Percentiles rank a stretch among this genome's conserved stretches.
phyloP scores from a whole-genome alignment of 2,113 vertebrate species.

The Archilochus colubris region DNA sequence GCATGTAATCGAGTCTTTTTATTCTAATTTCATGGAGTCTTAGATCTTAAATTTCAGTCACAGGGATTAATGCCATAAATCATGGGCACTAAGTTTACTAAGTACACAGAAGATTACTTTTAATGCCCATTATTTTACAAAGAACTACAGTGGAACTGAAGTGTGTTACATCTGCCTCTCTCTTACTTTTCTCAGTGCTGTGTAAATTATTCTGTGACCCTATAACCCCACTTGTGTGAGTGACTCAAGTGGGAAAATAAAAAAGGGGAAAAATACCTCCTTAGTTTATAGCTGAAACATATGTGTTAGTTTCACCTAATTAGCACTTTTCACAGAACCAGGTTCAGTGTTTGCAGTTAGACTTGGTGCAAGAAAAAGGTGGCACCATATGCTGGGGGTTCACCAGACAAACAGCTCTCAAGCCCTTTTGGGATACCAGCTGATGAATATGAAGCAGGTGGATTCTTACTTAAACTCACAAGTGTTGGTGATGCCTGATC shows the following conservation, averaged over 20 bases:
- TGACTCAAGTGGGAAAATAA: background rate
- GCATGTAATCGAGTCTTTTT: constrained; percentile 61
- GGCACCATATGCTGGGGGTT: constrained; percentile 23
- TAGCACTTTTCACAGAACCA: background rate
- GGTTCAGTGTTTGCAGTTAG: constrained; percentile 15
- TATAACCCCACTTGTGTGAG: background rate
- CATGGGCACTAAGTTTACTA: constrained; percentile 22
- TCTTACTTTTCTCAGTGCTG: background rate
- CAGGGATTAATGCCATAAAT: constrained; percentile 52
- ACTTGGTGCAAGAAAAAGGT: background rate
- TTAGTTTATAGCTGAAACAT: background rate
- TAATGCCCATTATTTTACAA: constrained; percentile 15
- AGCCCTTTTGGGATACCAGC: constrained; percentile 27
- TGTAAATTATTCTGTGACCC: background rate
- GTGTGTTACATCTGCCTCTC: background rate
- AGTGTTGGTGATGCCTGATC: background rate
- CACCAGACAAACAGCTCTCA: constrained; percentile 3
- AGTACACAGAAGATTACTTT: constrained; percentile 27
- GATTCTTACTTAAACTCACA: constrained; percentile 30
- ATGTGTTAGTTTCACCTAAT: constrained; percentile 7
- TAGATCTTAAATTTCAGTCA: constrained; percentile 60
- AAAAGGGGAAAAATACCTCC: background rate
- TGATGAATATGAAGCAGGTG: background rate
- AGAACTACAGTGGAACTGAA: background rate
- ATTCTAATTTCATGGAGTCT: constrained; percentile 62